Evolutionary conservation across 2,113 vertebrate genomes (phyloP), one percentile per base, ranked within the genome.

Genomic region (Picathartes gymnocephalus): DNA sequence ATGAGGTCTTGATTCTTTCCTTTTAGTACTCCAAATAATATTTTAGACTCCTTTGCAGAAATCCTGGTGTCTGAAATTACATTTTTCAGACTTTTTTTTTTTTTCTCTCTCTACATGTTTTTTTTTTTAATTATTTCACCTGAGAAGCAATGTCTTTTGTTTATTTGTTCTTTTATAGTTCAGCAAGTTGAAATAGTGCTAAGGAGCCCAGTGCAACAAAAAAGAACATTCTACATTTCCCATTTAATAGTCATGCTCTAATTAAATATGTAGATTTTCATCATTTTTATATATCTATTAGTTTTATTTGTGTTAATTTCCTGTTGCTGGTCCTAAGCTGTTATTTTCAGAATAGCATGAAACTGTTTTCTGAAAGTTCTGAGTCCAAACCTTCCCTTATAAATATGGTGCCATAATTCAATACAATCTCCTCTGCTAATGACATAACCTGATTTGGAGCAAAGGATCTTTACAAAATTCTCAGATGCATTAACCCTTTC

Each of bases 401-500:
- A 70, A 53, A 54, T 69, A 72, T 44, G 33, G 35, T 56, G 9
- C 40, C 21, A 61, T 69, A 89, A 81, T 57, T 18, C 86, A 73
- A 86, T 44, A 72, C 44, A 61, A 18, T 47, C 15, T 66, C 69
- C 31, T 70, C 48, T 90, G 53, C 22, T 73, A 70, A 66, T 14
- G n/a, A 40, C 17, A 28, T 88, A 61, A 95, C 54, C 30, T 28
- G 28, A 88, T 69, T 79, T 91, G 31, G 27, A 93, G 70, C 27
- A 81, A 85, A 92, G 42, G 5, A 11, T 45, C 31, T 86, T 65
- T 72, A 81, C 48, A 90, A 85, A 95, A 65, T 40, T 21, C 27
- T 68, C 45, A 42, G 8, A 16, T 42, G 56, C 64, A 88, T 93
- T 92, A 94, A 93, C 58, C n/a, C 51, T 62, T 90, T 90, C 62